phyloP scores from a whole-genome alignment of 2,888 invertebrate genomes.

The Drosophila robusta region DNA sequence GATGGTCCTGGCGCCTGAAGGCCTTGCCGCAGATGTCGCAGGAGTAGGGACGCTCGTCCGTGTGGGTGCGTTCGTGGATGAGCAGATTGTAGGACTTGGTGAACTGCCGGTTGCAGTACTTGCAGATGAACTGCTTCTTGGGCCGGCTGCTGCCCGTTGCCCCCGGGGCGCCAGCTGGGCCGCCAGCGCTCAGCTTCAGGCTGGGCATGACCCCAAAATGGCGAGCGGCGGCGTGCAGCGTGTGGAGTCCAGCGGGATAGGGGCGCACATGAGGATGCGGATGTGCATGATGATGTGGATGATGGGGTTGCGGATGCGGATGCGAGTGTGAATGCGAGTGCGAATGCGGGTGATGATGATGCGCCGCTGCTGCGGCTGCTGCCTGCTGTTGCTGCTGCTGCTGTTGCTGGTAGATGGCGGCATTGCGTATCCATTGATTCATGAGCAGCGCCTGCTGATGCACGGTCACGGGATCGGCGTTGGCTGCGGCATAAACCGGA shows the following conservation, averaged over 20 bases:
- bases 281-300: conserved; percentile 85
- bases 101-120: conserved; percentile 98
- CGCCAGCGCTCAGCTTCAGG: conserved; percentile 85
- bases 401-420: conserved; percentile 87
- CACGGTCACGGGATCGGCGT: conserved; percentile 86
- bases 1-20: conserved; percentile 97
- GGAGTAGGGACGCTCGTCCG: conserved; percentile 97
- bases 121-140: conserved; percentile 97
- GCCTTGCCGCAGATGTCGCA: conserved; percentile 98
- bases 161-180: conserved; percentile 69
- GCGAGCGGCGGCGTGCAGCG: conserved; percentile 85
- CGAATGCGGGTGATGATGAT: conserved; percentile 71
- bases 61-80: conserved; percentile 98
- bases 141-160: conserved; percentile 87
- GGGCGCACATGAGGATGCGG: conserved; percentile 74
- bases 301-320: conserved; percentile 82
- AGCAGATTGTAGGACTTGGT: conserved; percentile 99
- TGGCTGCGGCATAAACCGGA: conserved; percentile 64
- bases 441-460: conserved; percentile 87
- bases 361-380: conserved; percentile 83
- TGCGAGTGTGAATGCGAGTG: conserved; percentile 85
- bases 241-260: conserved; percentile 82
- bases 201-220: conserved; percentile 86
- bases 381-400: conserved; percentile 65
- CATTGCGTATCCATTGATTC: conserved; percentile 91